Base-by-base conservation (phyloP, 2,797 vertebrate genomes). In the Tinamus major region DNA sequence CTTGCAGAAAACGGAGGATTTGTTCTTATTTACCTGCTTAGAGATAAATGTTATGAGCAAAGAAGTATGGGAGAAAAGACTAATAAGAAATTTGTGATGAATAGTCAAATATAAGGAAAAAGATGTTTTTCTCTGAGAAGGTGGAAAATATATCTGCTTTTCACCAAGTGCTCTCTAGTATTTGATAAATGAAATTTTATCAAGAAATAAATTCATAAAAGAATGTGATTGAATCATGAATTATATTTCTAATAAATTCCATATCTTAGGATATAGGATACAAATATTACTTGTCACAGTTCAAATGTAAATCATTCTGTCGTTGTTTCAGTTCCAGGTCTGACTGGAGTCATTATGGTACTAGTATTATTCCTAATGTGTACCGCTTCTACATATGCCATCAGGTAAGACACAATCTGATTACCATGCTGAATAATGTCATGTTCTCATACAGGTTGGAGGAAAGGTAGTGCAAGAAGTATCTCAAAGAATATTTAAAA, bases 311-410 rank as follows among this genome's bases (percentile, higher is more conserved):
- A 9, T 91, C 80, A 18, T 27, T 23, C 19, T 84, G 4, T 79
- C 13, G 89, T 70, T 72, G 3, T 93, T 97, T 79, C 83, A 99
- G 99, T 99, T 96, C 98, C 99, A 74, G 99, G 99, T 81, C 94
- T 99, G 85, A 99, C 99, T 5, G 99, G 99, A 1, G 94, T 99
- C 79, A 95, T 99, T 85, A 97, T 99, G 98, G 99, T 99, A 49
- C 94, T 99, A 75, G 98, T 99, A 68, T 98, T 99, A 48, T 99
- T 99, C 93, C 97, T 99, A n/a, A 99, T 99, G 99, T 98, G 98
- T 84, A 99, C 98, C 9, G 99, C 99, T 39, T 99, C 99, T 21
- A 99, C 99, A 0, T 98, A 98, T 90, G 98, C 98, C 7, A 98
- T 99, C 93, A 98, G 99, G 99, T 99, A 96, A 98, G 96, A 91